Conservation (phyloP, 1,140 invertebrate species). For the Tetramorium parvispinum region DNA sequence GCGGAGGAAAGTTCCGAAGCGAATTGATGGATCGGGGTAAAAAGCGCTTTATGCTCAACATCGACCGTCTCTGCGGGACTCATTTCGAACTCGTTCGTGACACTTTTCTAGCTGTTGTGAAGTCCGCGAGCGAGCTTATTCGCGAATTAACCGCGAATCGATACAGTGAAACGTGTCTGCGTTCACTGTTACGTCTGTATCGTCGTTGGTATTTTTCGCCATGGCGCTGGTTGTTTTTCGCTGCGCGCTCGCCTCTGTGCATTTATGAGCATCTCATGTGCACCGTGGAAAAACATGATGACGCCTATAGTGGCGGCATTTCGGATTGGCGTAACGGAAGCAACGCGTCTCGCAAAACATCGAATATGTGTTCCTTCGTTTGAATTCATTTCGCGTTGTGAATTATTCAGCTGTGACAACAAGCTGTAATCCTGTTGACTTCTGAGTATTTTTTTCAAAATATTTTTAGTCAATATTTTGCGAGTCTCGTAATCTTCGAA, state of each 20-base stretch:
- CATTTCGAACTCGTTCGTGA: conserved; percentile 18
- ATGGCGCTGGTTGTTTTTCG: conserved; percentile 44
- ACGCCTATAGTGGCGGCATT: conserved; percentile 20
- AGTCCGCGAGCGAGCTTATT: conserved; percentile 30
- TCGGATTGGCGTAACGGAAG: conserved; percentile 26
- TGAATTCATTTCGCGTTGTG: conserved; percentile 34
- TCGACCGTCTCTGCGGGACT: not conserved
- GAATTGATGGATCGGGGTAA: conserved; percentile 35
- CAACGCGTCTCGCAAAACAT: conserved; percentile 35
- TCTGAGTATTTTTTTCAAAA: conserved; percentile 12
- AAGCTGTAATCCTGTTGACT: conserved; percentile 11
- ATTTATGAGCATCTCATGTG: conserved; percentile 52
- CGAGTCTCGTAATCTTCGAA: not conserved
- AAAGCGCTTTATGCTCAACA: not conserved
- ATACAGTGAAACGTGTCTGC: conserved; percentile 25
- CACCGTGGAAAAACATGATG: conserved; percentile 29
- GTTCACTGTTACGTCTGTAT: conserved; percentile 12
- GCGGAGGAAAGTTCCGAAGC: conserved; percentile 29
- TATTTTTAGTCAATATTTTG: not conserved
- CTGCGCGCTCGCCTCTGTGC: conserved; percentile 28
- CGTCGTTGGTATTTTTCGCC: conserved; percentile 28
- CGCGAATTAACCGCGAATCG: conserved; percentile 50
- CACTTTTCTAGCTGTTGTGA: conserved; percentile 28
- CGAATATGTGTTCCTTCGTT: conserved; percentile 16
- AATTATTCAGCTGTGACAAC: conserved; percentile 46